A percentile compares a stretch with the other conserved stretches of the same genome.
Conservation (phyloP, 2,888 invertebrate species). For the Pollenia angustigena region DNA sequence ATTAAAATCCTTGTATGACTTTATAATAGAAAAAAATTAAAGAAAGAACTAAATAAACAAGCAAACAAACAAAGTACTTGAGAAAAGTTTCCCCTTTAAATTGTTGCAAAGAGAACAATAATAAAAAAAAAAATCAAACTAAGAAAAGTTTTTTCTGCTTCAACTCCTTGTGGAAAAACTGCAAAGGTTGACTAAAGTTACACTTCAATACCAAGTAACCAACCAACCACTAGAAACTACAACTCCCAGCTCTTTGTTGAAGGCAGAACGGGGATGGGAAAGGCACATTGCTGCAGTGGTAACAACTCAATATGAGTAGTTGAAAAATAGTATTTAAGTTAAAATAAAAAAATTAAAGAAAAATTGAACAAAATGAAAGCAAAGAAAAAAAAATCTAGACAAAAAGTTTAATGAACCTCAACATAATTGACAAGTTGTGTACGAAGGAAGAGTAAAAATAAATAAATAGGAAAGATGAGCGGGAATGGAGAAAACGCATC, state of each 20-base stretch:
- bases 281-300: not conserved
- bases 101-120: conserved; percentile 7
- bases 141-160: conserved; percentile 59
- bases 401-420: conserved; percentile 74
- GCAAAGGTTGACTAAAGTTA: conserved; percentile 60
- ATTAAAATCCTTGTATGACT: conserved; percentile 64
- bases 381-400: conserved; percentile 42
- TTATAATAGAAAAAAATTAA: conserved; percentile 46
- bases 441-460: conserved; percentile 14
- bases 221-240: not conserved
- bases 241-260: not conserved
- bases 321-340: conserved; percentile 27
- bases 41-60: conserved; percentile 25
- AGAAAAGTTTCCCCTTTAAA: conserved; percentile 46
- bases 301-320: conserved; percentile 34
- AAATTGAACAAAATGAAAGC: conserved; percentile 9
- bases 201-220: conserved; percentile 28
- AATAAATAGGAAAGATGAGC: not conserved
- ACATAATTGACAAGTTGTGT: conserved; percentile 71
- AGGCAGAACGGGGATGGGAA: not conserved
- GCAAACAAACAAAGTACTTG: conserved; percentile 37
- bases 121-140: conserved; percentile 28
- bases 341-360: conserved; percentile 21
- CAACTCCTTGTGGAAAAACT: conserved; percentile 55
- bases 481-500: conserved; percentile 14